A percentile compares a stretch with the other conserved stretches of the same genome.
These are phyloP conservation scores for Pseudomyrmex dendroicus DNA, from an alignment of 1,140 invertebrate genomes.

Conservation along the genomic window DNA sequence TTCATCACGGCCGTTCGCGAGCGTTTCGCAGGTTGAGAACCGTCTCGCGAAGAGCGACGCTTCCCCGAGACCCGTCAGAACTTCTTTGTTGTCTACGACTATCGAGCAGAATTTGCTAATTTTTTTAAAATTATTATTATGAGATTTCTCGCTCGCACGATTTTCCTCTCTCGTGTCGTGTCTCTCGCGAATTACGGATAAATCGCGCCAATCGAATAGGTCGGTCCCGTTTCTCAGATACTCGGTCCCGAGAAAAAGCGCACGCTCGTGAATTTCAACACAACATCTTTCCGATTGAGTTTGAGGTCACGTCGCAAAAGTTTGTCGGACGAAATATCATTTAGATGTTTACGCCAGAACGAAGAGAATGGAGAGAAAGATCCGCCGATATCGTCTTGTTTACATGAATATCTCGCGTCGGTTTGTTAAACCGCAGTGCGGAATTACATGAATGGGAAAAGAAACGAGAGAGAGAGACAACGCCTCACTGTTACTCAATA, in stretches of 20 bases:
- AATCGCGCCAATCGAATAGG: not conserved
- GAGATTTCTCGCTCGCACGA: not conserved
- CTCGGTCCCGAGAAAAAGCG: conserved; percentile 18
- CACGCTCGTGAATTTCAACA: conserved; percentile 61
- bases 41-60: conserved; percentile 34
- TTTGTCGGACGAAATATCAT: conserved; percentile 42
- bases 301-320: conserved; percentile 27
- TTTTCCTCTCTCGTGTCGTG: not conserved
- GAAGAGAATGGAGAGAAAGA: conserved; percentile 19
- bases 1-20: conserved; percentile 40
- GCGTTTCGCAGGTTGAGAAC: conserved; percentile 67
- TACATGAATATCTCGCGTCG: conserved; percentile 18
- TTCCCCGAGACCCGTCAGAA: conserved; percentile 11
- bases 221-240: not conserved
- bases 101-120: conserved; percentile 55
- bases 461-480: not conserved
- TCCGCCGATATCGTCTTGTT: not conserved
- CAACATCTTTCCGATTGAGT: conserved; percentile 38
- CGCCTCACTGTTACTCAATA: not conserved
- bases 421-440: not conserved
- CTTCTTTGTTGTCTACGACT: conserved; percentile 76
- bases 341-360: not conserved
- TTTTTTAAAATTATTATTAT: conserved; percentile 26
- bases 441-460: not conserved
- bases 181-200: not conserved